Base-by-base conservation (phyloP, 2,888 invertebrate species). In the Baronia brevicornis region DNA sequence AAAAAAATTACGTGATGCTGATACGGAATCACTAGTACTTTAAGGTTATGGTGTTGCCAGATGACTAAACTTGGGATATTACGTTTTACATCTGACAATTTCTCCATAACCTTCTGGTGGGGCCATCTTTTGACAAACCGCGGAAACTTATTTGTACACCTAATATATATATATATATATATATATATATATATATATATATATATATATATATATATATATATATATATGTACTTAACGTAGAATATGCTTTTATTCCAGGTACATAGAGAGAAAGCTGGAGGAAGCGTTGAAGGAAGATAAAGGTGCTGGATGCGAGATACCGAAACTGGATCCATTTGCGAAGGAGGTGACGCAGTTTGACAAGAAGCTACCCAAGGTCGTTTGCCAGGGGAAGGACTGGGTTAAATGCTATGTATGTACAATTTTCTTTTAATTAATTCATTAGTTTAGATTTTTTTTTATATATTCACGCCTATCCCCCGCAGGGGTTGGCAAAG, bases 321-420 rank as follows among this genome's bases (percentile, higher is more conserved):
- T 80, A 6, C 79, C 79, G 0, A 84, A 88, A 1, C 27, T 78
- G 20, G 73, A 80, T 8, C 79, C 80, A 0, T 80, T 75, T 51
- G 88, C 91, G 40, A 88, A 90, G 4, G 92, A 92, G 50, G 90
- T 95, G 17, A 90, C 89, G 71, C 88, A 88, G 57, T 93, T 91
- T 50, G 88, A 93, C 36, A 84, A 86, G 43, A 63, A 86, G 5
- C 80, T 88, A 6, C 85, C 88, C 0, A 86, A 87, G 0, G 74
- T 95, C 2, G 69, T 84, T 6, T 96, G 96, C 58, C 5, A 69
- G 56, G 54, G 85, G 67, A 39, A 85, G 73, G 91, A 95, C 60
- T 96, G 96, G 96, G 93, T 95, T 1, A 85, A 80, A 48, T 91
- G 92, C 46, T 85, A 87, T 60, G 92, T 92, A 60, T 86, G 87